These are phyloP conservation scores for Tetragnatha versicolor DNA, from an alignment of 1,140 invertebrate genomes.

Conservation along the genomic window DNA sequence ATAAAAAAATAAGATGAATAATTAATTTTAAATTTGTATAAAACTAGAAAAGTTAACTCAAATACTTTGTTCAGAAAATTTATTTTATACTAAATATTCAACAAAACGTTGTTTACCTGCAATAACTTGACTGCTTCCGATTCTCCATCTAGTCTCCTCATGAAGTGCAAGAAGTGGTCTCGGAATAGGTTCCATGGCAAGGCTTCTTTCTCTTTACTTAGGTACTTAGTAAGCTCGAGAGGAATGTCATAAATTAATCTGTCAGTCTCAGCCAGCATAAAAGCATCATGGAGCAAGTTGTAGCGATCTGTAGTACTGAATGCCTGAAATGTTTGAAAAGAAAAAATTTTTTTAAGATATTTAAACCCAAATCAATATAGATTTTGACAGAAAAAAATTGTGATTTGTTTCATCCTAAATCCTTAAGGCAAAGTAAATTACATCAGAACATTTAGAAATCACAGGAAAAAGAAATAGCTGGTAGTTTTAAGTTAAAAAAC, in stretches of 20 bases:
- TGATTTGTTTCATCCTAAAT: background rate
- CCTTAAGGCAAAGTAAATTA: background rate
- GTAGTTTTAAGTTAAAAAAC: too few relatives aligned
- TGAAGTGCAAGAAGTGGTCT: conserved; percentile 27
- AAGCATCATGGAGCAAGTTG: conserved; percentile 54
- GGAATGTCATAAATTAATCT: conserved; percentile 60
- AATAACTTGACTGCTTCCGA: conserved; percentile 5
- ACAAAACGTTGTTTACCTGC: background rate
- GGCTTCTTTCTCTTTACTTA: conserved; percentile 63
- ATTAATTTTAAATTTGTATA: background rate
- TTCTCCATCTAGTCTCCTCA: background rate
- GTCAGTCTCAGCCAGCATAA: conserved; percentile 62
- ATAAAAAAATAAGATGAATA: background rate
- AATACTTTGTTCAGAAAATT: background rate
- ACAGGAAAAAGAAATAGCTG: too few relatives aligned
- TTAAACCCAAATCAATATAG: background rate
- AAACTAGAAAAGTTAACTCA: background rate
- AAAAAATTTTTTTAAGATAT: background rate
- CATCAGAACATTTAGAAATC: too few relatives aligned
- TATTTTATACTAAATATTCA: background rate
- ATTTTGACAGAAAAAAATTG: background rate
- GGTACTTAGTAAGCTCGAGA: conserved; percentile 63
- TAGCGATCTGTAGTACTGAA: conserved; percentile 22
- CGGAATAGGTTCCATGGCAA: conserved; percentile 63
- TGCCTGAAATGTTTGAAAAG: background rate